Conservation (phyloP, 1,140 invertebrate genomes). For the Pogonognathellus flavescens region DNA sequence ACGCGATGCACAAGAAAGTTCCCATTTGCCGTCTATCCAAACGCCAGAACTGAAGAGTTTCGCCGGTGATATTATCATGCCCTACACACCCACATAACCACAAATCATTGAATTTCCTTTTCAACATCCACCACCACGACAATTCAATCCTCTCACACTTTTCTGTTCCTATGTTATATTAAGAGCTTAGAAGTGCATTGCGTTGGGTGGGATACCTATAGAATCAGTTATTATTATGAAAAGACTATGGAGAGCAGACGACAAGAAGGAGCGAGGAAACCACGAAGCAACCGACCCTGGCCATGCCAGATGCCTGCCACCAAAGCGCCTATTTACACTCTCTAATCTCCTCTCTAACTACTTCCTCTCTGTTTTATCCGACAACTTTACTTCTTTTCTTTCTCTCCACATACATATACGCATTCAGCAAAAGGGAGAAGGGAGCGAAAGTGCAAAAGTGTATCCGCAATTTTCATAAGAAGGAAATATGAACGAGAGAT, state of each 20-base stretch:
- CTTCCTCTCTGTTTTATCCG: constrained; percentile 4
- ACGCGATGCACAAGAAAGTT: constrained; percentile 63
- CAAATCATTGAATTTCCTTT: constrained; percentile 10
- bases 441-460: too few species aligned
- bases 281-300: not conserved
- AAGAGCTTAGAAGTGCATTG: too few species aligned
- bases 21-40: constrained; percentile 85
- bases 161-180: too few species aligned
- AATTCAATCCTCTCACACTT: not conserved
- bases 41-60: constrained; percentile 79
- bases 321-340: constrained; percentile 38
- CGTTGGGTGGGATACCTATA: too few species aligned
- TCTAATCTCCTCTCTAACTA: constrained; percentile 50
- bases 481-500: too few species aligned
- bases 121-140: not conserved
- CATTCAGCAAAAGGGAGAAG: too few species aligned
- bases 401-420: not conserved
- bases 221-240: too few species aligned
- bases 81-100: constrained; percentile 55
- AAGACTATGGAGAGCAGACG: too few species aligned
- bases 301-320: not conserved
- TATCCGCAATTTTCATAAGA: too few species aligned
- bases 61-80: constrained; percentile 79
- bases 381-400: not conserved
- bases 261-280: too few species aligned